Evolutionary conservation across 2,113 vertebrate species (phyloP), one percentile per base, ranked within the genome.

Genomic region (Camelus bactrianus): DNA sequence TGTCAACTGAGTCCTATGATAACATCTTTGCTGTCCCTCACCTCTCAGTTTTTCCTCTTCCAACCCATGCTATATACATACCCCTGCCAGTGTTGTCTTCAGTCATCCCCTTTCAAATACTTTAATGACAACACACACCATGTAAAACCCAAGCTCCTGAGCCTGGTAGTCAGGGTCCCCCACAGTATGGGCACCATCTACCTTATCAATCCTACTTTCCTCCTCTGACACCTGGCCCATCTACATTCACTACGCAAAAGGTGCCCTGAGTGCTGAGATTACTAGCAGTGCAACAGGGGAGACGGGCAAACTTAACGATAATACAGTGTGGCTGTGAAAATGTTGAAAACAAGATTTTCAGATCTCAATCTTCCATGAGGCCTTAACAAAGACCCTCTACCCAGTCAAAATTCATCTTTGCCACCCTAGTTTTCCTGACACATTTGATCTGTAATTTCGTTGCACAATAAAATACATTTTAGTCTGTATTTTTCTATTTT

Each of bases 401-500:
- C 26, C 65, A 64, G 26, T 24, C 65, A 80, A 96, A 91, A 81
- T 69, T 91, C 17, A 75, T n/a, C 15, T 56, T 54, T 80, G 35
- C 9, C 46, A 70, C 70, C 58, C n/a, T 77, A 67, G 35, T 79
- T 88, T 95, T 65, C 64, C 14, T 54, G 19, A 32, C 52, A 12
- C 32, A 67, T 56, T 91, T 80, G 11, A 94, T 93, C 28, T 73
- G n/a, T 22, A 75, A 32, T 93, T 76, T 85, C 46, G 48, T 76
- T 48, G 35, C 8, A 84, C 26, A 72, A 73, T 14, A 62, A 42
- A 32, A 6, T 67, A 48, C 26, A 72, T 38, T 42, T 58, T 69
- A 87, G 22, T 83, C 60, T 26, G 4, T 14, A 8, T 35, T 35
- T 35, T 35, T 35, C 35, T 69, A 81, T 46, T 89, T 91, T 75